Base-by-base conservation (phyloP, 1,140 invertebrate genomes). In the Mycetomoellerius zeteki region DNA sequence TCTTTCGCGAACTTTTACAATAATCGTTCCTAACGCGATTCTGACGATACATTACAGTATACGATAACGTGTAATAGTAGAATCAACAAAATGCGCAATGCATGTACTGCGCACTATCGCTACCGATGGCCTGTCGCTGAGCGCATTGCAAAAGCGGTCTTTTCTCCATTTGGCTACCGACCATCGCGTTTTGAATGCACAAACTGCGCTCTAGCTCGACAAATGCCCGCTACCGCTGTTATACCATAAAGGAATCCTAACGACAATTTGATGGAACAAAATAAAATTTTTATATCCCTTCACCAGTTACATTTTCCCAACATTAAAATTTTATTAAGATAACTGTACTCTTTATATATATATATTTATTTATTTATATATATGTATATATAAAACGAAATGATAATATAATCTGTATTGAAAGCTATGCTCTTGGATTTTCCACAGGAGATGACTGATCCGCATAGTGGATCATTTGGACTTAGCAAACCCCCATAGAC, bases 241-340 rank as follows among this genome's bases (percentile, higher is more conserved):
- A 81, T 27, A 37, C 65, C 64, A 81, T 81, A 73, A 75, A 84
- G 56, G 24, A 54, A 27, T 47, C 27, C 54, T 84, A 84, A 84
- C 80, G 56, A 73, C 69, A 50, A 43, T 73, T 75, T 84, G 69
- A 84, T 84, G 27, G 69, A 84, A 87, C 27, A 72, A 56, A 56
- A 60, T 82, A 43, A 52, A 88, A 88, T 91, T 88, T 89, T 90
- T 62, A 60, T 37, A 33, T 75, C 24, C 27, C n/a, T 47, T 58
- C 24, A 12, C 12, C 67, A 21, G 27, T 24, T 54, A 37, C 56
- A 47, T n/a, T 30, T 58, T 33, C 7, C 4, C 6, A 14, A 16
- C 27, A 58, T 82, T 82, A 72, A 27, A 60, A 72, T 72, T 71
- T 24, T 65, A 16, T 78, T 50, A 58, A 37, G 52, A 73, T 30